Percentiles rank a stretch among this genome's conserved stretches.
Conservation (phyloP, 2,888 invertebrate genomes). For the Lymantria dispar region DNA sequence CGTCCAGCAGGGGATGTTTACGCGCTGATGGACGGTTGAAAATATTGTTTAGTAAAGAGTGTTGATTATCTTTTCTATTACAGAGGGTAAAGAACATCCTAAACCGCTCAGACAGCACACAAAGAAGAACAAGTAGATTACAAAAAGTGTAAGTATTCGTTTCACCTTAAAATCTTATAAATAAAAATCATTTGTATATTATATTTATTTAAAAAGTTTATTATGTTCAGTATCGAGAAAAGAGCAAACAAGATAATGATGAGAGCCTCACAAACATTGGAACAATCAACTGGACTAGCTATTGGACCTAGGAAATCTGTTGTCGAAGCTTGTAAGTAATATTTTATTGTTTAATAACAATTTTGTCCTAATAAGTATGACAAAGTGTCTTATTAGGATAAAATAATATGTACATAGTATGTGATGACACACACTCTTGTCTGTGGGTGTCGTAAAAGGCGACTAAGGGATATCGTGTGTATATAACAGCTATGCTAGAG, state of each 20-base stretch:
- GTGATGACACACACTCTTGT: too few species aligned
- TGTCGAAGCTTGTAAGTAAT: constrained; percentile 60
- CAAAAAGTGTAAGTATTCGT: constrained; percentile 87
- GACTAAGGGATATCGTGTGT: too few species aligned
- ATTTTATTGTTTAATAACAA: neutral
- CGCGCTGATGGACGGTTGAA: too few species aligned
- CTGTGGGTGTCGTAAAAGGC: too few species aligned
- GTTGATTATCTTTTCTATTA: constrained; percentile 31
- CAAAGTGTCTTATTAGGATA: too few species aligned
- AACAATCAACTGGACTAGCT: constrained; percentile 90
- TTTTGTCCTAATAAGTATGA: too few species aligned
- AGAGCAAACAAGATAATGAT: constrained; percentile 92
- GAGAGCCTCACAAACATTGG: constrained; percentile 91
- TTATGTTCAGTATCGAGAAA: constrained; percentile 84
- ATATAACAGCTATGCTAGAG: too few species aligned
- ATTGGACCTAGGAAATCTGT: constrained; percentile 85
- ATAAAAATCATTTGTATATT: neutral
- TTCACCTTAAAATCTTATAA: neutral
- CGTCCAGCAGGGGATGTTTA: too few species aligned
- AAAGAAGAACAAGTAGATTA: constrained; percentile 88
- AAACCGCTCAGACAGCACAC: constrained; percentile 88
- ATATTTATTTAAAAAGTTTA: neutral
- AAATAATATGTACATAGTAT: too few species aligned
- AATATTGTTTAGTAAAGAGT: too few species aligned
- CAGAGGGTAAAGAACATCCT: constrained; percentile 88